These are phyloP conservation scores for Babylonia areolata DNA, from an alignment of 1,140 invertebrate species.

Conservation along the genomic window DNA sequence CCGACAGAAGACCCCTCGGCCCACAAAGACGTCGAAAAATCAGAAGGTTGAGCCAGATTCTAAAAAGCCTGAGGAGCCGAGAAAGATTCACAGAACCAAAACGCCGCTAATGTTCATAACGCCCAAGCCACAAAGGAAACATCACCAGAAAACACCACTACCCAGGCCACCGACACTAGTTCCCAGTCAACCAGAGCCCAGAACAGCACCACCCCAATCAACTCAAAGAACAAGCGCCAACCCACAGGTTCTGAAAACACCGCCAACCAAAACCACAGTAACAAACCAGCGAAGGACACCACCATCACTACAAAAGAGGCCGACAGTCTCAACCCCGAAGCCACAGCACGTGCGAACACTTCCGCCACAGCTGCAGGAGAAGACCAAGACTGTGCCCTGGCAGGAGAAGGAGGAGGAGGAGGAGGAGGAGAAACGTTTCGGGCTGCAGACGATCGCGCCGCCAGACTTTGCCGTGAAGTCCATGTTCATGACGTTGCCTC, in stretches of 20 bases:
- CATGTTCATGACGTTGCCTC: slow-evolving; percentile 2
- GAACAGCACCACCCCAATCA: background rate
- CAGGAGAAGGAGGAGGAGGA: background rate
- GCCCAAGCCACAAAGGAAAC: background rate
- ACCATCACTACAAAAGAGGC: background rate
- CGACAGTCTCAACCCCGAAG: no score
- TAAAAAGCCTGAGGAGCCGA: no score
- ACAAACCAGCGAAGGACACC: background rate
- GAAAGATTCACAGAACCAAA: no score
- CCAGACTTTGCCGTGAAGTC: slow-evolving; percentile 1
- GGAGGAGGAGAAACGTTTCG: background rate
- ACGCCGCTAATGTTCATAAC: no score
- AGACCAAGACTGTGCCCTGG: background rate
- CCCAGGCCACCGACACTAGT: no score
- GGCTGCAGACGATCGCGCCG: background rate
- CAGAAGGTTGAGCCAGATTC: no score
- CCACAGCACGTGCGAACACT: no score
- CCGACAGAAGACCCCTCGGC: background rate
- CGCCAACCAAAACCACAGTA: background rate
- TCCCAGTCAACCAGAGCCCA: background rate
- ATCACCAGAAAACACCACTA: background rate
- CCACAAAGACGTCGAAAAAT: background rate
- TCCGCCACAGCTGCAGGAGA: background rate
- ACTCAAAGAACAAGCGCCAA: background rate
- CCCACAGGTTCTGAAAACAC: background rate